Evolutionary conservation across 2,113 vertebrate species (phyloP).

Genomic region (Mormyrus iriodes): DNA sequence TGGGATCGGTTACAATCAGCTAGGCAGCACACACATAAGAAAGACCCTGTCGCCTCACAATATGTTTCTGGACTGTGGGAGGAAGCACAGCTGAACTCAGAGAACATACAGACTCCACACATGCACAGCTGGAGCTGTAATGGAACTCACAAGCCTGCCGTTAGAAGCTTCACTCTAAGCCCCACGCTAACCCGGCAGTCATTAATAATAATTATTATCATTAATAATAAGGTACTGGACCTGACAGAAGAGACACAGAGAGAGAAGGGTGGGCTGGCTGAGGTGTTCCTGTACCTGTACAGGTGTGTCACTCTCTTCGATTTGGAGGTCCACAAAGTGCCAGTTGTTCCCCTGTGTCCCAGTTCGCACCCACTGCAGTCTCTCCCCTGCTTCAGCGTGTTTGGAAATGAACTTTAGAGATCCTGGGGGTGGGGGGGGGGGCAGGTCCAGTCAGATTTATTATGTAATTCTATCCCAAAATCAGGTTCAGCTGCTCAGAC

Average conservation of each 20-base stretch:
- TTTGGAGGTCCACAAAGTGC: conserved; percentile 60
- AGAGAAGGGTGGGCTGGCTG: background rate
- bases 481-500: background rate
- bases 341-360: conserved; percentile 67
- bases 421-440: conserved; percentile 35
- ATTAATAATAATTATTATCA: background rate
- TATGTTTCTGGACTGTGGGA: no score
- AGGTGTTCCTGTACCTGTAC: conserved; percentile 55
- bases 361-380: conserved; percentile 54
- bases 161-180: no score
- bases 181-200: no score
- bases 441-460: background rate
- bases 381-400: conserved; percentile 44
- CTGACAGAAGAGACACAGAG: background rate
- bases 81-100: no score
- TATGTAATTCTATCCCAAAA: background rate
- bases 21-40: no score
- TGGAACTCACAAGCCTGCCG: no score
- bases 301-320: conserved; percentile 43
- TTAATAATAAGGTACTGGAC: background rate
- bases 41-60: no score
- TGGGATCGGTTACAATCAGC: no score
- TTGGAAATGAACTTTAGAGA: conserved; percentile 56
- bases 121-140: no score
- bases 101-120: no score